Evolutionary conservation across 2,113 vertebrate species (phyloP).

Genomic region (Tragelaphus imberbis): DNA sequence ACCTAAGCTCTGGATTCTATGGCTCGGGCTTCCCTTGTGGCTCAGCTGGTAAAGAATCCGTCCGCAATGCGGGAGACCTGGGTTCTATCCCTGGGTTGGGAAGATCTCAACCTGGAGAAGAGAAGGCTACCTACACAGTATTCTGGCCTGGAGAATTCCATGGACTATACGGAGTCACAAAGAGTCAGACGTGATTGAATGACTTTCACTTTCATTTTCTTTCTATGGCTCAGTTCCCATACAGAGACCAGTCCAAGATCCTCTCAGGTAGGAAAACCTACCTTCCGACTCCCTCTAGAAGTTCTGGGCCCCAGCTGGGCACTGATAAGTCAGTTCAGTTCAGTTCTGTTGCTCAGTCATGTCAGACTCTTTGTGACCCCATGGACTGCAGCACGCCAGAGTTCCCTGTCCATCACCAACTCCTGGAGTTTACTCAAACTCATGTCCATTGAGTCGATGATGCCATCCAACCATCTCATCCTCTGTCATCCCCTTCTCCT

Average conservation of each 20-base stretch:
- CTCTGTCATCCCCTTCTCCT: not conserved
- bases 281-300: not conserved
- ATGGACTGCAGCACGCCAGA: not conserved
- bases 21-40: not conserved
- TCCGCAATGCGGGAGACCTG: not conserved
- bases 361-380: not conserved
- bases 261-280: not conserved
- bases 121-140: not conserved
- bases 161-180: fast-evolving
- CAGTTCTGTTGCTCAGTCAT: not conserved
- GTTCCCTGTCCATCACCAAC: not conserved
- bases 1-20: fast-evolving
- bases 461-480: not conserved
- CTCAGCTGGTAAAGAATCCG: not conserved
- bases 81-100: not conserved
- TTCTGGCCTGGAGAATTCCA: not conserved
- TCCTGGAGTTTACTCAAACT: fast-evolving
- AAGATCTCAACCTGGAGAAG: not conserved
- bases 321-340: not conserved
- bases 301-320: not conserved
- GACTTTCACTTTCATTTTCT: not conserved
- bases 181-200: not conserved
- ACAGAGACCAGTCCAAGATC: fast-evolving
- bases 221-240: not conserved
- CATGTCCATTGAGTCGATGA: not conserved